Evolutionary conservation across 2,113 vertebrate genomes (phyloP).

Genomic region (Callocephalon fimbriatum): DNA sequence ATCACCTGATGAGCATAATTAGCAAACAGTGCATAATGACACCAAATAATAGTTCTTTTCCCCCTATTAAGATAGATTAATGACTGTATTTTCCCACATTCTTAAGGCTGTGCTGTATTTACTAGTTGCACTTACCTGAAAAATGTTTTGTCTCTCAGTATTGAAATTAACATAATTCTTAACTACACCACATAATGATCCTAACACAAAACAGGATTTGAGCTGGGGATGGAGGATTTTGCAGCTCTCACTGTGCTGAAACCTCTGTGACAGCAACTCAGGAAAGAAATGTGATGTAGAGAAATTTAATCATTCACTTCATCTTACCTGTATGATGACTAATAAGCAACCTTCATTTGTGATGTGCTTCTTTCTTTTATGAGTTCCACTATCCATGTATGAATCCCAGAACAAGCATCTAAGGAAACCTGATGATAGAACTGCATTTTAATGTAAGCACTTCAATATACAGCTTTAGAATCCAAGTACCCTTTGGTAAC

Average conservation of each 20-base stretch:
- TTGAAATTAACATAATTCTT: slow-evolving; percentile 37
- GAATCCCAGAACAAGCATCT: slow-evolving; percentile 14
- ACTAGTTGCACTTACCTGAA: not conserved
- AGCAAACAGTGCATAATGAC: slow-evolving; percentile 74
- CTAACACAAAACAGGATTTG: not conserved
- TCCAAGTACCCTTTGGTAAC: not conserved
- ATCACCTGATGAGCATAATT: slow-evolving; percentile 75
- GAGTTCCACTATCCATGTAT: not conserved
- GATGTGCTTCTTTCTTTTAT: not conserved
- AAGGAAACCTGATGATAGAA: not conserved
- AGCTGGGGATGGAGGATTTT: not conserved
- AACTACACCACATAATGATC: not conserved
- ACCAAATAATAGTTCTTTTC: slow-evolving; percentile 75
- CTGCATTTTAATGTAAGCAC: not conserved
- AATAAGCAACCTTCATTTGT: slow-evolving; percentile 3
- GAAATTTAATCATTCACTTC: not conserved
- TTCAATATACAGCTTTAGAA: not conserved
- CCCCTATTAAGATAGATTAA: slow-evolving; percentile 72
- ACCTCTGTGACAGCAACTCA: not conserved
- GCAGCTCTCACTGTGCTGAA: not conserved
- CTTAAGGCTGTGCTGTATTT: slow-evolving; percentile 45
- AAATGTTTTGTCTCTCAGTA: slow-evolving; percentile 42
- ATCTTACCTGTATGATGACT: not conserved
- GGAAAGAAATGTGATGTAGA: not conserved
- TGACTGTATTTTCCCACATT: slow-evolving; percentile 63